Evolutionary conservation across 2,888 invertebrate genomes (phyloP), one percentile per base, ranked within the genome.

Genomic region (Esperia sulphurella): DNA sequence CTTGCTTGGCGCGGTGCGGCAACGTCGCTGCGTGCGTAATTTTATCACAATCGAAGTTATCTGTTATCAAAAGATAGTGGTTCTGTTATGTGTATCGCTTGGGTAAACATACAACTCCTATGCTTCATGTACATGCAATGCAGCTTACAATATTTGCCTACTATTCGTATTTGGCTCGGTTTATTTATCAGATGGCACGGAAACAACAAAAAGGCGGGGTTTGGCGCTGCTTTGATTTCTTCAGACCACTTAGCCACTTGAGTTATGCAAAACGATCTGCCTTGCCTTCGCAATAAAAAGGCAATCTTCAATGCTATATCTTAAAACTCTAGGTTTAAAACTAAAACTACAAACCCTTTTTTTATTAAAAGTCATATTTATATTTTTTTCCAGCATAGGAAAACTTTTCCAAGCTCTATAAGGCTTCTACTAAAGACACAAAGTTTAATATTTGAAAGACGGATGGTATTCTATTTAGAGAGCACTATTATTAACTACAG

Each of bases 1-100:
- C 79, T 53, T 57, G 52, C 35, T 35, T 35, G 8, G 10, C 49
- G 45, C 62, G 57, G 71, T 66, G 63, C 66, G 83, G 81, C 85
- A 83, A 78, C 83, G 65, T 57, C 70, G 75, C 71, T 49, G 55
- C 70, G 65, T 74, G 75, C 82, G 84, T 84, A 81, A 83, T 83
- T 83, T 83, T 80, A 83, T 83, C 54, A 58, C 65, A 66, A 75
- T 73, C 55, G 40, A 57, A 55, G 62, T 71, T 76, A 79, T 81
- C 75, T 75, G 60, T 74, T 81, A 76, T 75, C 75, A 72, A 63
- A 57, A 61, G 61, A 58, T 59, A 54, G 35, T 35, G n/a, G 35
- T 58, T 50, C 45, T 51, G 48, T 49, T 48, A 48, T 58, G 54
- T 48, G 63, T 68, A 54, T 57, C 52, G 53, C 59, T 55, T 46